These are phyloP conservation scores for Anodontia alba DNA, from an alignment of 2,888 invertebrate species.

Conservation along the genomic window DNA sequence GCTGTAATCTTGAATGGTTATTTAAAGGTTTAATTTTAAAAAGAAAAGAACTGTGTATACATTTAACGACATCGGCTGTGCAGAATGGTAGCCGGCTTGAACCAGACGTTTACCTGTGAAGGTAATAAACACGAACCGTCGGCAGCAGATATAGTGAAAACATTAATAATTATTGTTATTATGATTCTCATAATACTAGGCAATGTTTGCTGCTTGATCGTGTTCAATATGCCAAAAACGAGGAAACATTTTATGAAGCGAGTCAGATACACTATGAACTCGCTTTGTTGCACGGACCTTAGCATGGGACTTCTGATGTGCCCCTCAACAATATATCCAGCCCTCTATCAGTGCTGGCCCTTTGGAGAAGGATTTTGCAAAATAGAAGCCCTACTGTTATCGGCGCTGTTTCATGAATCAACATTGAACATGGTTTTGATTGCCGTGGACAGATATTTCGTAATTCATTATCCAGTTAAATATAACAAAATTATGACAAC, in stretches of 20 bases:
- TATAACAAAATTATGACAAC: constrained; percentile 59
- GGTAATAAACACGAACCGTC: constrained; percentile 38
- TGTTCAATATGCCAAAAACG: constrained; percentile 50
- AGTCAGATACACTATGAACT: constrained; percentile 61
- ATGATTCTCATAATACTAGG: constrained; percentile 48
- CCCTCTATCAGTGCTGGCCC: constrained; percentile 62
- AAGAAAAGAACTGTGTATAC: no score
- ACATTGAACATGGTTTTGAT: constrained; percentile 59
- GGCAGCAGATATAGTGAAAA: constrained; percentile 49
- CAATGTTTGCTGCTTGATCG: constrained; percentile 54
- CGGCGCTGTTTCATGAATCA: constrained; percentile 64
- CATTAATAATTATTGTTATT: constrained; percentile 49
- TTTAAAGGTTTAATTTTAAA: no score
- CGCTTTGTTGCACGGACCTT: constrained; percentile 59
- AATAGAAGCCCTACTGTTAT: constrained; percentile 57
- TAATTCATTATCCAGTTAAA: constrained; percentile 49
- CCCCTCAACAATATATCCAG: constrained; percentile 59
- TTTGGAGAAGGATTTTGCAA: constrained; percentile 59
- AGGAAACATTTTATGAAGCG: constrained; percentile 52
- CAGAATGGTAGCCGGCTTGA: constrained; percentile 27
- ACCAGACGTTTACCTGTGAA: constrained; percentile 52
- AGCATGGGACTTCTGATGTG: constrained; percentile 59
- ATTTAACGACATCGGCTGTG: no score
- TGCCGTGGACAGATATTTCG: constrained; percentile 61
- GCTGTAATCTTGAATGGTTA: no score